Evolutionary conservation across 2,888 invertebrate species (phyloP), one percentile per base, ranked within the genome.

Genomic region (Galerucella nymphaeae): DNA sequence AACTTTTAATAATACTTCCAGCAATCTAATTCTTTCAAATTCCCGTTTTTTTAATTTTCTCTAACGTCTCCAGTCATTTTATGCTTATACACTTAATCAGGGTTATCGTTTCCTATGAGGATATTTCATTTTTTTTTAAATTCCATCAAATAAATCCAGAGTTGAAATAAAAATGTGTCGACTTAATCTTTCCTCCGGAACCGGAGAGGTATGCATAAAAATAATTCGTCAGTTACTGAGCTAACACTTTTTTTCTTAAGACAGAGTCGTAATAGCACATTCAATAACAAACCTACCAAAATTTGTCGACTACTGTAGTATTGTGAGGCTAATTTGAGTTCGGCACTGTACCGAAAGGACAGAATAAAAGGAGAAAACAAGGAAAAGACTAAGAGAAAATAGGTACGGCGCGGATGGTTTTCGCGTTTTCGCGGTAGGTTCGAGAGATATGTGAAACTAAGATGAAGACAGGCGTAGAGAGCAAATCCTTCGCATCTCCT

Each of bases 401-500:
- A 42, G 61, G 13, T 38, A 42, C 61, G 63, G 57, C 58, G 73
- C 55, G 55, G 58, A 69, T 64, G 68, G 64, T 68, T 68, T 70
- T 63, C 45, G 45, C 45, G 20, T 64, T 53, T 59, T 58, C 67
- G 50, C 64, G 59, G 68, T 41, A 58, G 59, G 59, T 65, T 67
- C 70, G 55, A 53, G 70, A 78, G 84, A 84, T 84, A 84, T 84
- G 85, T 84, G 84, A 81, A 81, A 80, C 82, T 81, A 80, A 83
- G 83, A 82, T 82, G 83, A 84, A 82, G 83, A 83, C 82, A 82
- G 81, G 82, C 83, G 82, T 81, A 83, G 79, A 82, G 79, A 80
- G 84, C 81, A 85, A 86, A 86, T 86, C 86, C 86, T 81, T 80
- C 81, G 82, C 84, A 83, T 84, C 84, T 82, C 83, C 80, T 83